Percentiles rank a stretch among this genome's conserved stretches.
Conservation (phyloP, 2,113 vertebrate species). For the Saimiri boliviensis region DNA sequence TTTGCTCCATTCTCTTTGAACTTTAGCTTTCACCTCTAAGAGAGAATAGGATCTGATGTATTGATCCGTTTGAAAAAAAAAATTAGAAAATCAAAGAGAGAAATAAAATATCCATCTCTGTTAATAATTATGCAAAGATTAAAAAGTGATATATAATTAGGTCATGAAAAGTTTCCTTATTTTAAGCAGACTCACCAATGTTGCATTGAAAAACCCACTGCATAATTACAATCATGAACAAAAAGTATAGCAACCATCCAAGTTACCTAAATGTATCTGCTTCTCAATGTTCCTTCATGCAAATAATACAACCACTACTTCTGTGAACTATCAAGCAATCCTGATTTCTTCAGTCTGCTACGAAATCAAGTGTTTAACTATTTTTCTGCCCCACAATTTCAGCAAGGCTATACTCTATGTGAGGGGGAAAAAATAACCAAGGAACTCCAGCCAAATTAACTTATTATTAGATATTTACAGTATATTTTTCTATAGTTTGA, state of each 20-base stretch:
- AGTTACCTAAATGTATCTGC: not conserved
- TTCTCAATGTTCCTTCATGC: not conserved
- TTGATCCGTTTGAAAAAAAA: slow-evolving; percentile 41
- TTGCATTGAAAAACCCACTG: slow-evolving; percentile 5
- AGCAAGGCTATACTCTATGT: not conserved
- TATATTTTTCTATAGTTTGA: slow-evolving; percentile 43
- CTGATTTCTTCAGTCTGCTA: not conserved
- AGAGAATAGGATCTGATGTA: not conserved
- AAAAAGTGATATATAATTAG: not conserved
- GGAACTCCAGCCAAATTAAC: slow-evolving; percentile 12
- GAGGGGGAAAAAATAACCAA: not conserved
- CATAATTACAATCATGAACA: not conserved
- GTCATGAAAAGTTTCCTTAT: slow-evolving; percentile 11
- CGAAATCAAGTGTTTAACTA: slow-evolving; percentile 27
- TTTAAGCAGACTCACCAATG: slow-evolving; percentile 20
- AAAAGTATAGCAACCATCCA: not conserved
- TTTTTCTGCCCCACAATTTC: not conserved
- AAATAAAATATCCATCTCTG: slow-evolving; percentile 13
- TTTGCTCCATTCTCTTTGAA: slow-evolving; percentile 35
- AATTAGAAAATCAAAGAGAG: not conserved
- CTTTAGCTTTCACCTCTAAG: slow-evolving; percentile 45
- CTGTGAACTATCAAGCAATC: not conserved
- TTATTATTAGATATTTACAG: slow-evolving; percentile 29
- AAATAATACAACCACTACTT: not conserved
- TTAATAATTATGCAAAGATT: slow-evolving; percentile 50